Base-by-base conservation (phyloP, 2,888 invertebrate species). In the Eretmocerus hayati region DNA sequence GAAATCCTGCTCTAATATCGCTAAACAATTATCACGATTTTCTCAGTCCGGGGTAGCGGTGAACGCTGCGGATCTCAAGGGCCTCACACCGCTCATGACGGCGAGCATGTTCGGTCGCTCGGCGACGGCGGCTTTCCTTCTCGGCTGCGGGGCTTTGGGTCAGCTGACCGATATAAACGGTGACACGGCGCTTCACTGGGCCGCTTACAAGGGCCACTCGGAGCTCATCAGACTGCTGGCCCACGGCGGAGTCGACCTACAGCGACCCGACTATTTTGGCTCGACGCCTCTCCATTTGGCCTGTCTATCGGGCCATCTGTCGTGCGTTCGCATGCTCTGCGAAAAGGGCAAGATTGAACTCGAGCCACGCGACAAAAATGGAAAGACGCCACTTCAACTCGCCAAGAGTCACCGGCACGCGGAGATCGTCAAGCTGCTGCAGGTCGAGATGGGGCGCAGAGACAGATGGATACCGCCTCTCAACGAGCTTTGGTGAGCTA, bases 41-140 rank as follows among this genome's bases (percentile, higher is more conserved):
- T 6, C 26, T 31, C 80, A 89, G 74, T 85, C 87, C 1, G 91
- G 91, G 5, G 91, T 93, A 0, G 85, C 87, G 3, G 89, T 93
- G 0, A 92, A 93, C 66, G 85, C 88, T 2, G 86, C 88, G 0
- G 93, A 94, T 67, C 90, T 90, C 61, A 93, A 93, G 75, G 85
- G 85, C 13, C 71, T 92, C 45, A 93, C 93, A 0, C 92, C 92
- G 0, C 72, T 94, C 41, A 92, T 92, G 84, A 87, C 89, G 0
- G 91, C 91, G 0, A 90, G 90, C 59, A 93, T 93, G 88, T 92
- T 93, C 65, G 92, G 92, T 8, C 81, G 90, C 63, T 87, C 90
- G 2, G 90, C 90, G 9, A 87, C 92, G 0, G 91, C 91, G 0
- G 91, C 91, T 0, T 93, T 89, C 69, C 75, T 94, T 1, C 77